Evolutionary conservation across 2,113 vertebrate genomes (phyloP).

Genomic region (Empidonax alnorum): DNA sequence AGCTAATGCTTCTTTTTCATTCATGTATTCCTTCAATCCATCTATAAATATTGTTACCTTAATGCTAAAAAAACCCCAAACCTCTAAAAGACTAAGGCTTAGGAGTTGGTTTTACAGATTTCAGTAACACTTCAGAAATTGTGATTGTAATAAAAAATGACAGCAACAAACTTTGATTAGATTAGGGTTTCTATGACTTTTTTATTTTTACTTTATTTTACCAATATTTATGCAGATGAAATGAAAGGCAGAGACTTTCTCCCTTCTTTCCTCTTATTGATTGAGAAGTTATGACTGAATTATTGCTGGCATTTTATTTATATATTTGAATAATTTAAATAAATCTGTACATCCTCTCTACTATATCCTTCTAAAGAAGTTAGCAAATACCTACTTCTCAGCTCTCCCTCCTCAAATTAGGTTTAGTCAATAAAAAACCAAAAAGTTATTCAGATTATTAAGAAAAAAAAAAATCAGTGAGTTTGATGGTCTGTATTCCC

Average conservation of each 20-base stretch:
- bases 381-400: not conserved
- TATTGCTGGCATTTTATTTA: conserved; percentile 48
- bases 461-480: not conserved
- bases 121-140: conserved; percentile 29
- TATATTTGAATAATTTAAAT: conserved; percentile 66
- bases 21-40: not conserved
- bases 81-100: not conserved
- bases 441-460: not conserved
- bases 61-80: not conserved
- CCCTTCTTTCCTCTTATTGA: conserved; percentile 50
- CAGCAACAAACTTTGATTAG: conserved; percentile 32
- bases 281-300: conserved; percentile 56
- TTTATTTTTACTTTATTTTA: conserved; percentile 57
- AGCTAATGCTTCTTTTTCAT: not conserved
- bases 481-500: not conserved
- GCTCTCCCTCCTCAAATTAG: not conserved
- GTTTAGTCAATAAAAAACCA: not conserved
- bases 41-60: not conserved
- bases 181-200: conserved; percentile 19
- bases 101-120: not conserved
- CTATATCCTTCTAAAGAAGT: conserved; percentile 6
- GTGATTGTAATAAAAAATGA: conserved; percentile 51
- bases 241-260: not conserved
- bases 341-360: not conserved
- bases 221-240: conserved; percentile 60